Base-by-base conservation (phyloP, 1,140 invertebrate species). In the Araneus ventricosus region DNA sequence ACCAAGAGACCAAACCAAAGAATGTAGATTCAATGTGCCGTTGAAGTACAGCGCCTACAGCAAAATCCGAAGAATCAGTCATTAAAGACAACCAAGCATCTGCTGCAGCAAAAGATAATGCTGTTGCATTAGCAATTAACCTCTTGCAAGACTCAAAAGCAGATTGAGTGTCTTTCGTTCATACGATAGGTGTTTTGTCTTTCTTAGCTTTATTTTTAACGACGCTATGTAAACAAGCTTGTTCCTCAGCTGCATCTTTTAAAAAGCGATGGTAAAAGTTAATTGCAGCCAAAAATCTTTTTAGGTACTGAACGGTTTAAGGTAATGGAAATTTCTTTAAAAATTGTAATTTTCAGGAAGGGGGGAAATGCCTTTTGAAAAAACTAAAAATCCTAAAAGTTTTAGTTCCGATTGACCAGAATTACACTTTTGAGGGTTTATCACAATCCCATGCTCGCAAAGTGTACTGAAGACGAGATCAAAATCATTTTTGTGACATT, bases 241-340 rank as follows among this genome's bases (percentile, higher is more conserved):
- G 67, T 75, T 27, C n/a, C 4, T 75, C 6, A n/a, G n/a, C 67
- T 24, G 57, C 41, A 24, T 61, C 41, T 59, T 39, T 39, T 24
- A 95, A 86, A 93, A 95, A 96, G 91, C 94, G 94, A 8, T 94
- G 94, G 94, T 96, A 96, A 94, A 95, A 95, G 88, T 95, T 95
- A 2, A 95, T 79, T 57, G 95, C 92, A 14, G 95, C 95, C n/a
- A 95, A 37, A 93, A 95, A 95, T 6, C 94, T 87, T 75, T 94
- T 94, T 8, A 95, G 57, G 91, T 95, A 93, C 10, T 94, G 94
- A 27, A 95, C 86, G 91, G 95, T 94, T 59, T 24, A 91, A 0
- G 95, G 96, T 82, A 70, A 87, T 8, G 94, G 94, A 1, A 92
- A 75, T n/a, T 75, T n/a, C 1, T 84, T n/a, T n/a, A 96, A 95